Evolutionary conservation across 1,140 invertebrate species (phyloP).

Genomic region (Ptiloglossa arizonensis): DNA sequence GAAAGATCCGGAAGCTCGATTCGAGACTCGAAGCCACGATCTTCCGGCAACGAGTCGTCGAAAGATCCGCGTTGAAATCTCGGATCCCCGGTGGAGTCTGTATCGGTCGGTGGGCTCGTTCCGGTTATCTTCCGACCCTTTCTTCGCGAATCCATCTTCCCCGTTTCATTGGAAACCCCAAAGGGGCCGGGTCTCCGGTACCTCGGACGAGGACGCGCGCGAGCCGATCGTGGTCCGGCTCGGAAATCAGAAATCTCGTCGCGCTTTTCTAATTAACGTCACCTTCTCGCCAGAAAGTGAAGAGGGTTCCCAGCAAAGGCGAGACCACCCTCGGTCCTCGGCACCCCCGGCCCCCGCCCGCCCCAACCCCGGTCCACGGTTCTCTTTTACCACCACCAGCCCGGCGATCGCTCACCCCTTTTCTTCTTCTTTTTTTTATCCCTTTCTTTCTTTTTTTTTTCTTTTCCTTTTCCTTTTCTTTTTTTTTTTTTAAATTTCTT

Average conservation of each 20-base stretch:
- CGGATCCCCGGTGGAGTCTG: neutral
- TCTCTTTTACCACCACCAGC: constrained; percentile 55
- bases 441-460: constrained; percentile 20
- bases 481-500: constrained; percentile 57
- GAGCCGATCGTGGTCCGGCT: constrained; percentile 47
- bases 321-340: constrained; percentile 55
- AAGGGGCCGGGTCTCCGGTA: constrained; percentile 13
- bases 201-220: constrained; percentile 11
- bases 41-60: no score
- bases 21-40: no score
- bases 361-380: constrained; percentile 48
- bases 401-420: constrained; percentile 72
- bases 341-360: no score
- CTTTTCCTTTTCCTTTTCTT: constrained; percentile 38
- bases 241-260: constrained; percentile 64
- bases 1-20: no score
- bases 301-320: constrained; percentile 62
- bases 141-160: neutral
- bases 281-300: constrained; percentile 62
- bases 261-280: constrained; percentile 72
- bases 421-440: constrained; percentile 33
- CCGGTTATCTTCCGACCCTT: neutral
- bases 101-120: no score
- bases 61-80: neutral
- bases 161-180: neutral